Percentiles rank a stretch among this genome's conserved stretches.
Evolutionary conservation across 2,113 vertebrate genomes (phyloP).

Genomic region (Proterorhinus semilunaris): DNA sequence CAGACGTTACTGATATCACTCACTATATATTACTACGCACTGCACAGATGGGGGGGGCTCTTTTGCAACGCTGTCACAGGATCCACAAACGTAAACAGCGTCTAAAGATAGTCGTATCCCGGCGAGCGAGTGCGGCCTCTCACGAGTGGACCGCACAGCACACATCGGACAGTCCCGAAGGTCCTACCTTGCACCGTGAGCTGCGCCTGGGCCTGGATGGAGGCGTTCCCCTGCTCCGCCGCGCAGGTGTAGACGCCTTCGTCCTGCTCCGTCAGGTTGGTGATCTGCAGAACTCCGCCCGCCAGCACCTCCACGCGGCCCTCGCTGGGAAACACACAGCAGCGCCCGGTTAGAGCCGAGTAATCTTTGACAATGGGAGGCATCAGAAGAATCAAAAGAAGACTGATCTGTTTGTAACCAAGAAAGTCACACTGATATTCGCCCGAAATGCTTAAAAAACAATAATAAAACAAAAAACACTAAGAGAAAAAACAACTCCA

Average conservation of each 20-base stretch:
- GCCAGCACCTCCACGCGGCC: slow-evolving; percentile 78
- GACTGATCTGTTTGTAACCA: too few species aligned
- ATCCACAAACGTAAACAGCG: background rate
- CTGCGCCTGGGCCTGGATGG: slow-evolving; percentile 84
- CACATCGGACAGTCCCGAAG: background rate
- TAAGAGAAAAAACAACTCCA: too few species aligned
- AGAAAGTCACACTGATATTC: too few species aligned
- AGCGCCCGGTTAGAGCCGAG: too few species aligned
- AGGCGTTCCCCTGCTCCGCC: slow-evolving; percentile 82
- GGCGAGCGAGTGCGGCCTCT: too few species aligned
- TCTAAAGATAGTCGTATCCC: background rate
- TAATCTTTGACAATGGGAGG: too few species aligned
- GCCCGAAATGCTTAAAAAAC: too few species aligned
- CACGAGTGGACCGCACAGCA: too few species aligned
- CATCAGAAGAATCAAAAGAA: too few species aligned
- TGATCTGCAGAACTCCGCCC: slow-evolving; percentile 84
- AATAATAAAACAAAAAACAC: too few species aligned
- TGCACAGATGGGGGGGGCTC: too few species aligned
- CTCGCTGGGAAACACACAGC: slow-evolving; percentile 64
- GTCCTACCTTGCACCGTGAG: slow-evolving; percentile 87
- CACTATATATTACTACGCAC: background rate
- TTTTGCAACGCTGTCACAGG: background rate
- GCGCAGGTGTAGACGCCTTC: slow-evolving; percentile 85
- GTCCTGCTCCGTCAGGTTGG: slow-evolving; percentile 80
- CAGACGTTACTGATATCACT: slow-evolving; percentile 3